A percentile compares a stretch with the other conserved stretches of the same genome.
Evolutionary conservation across 2,797 vertebrate species (phyloP).

Genomic region (Arnoldichthys spilopterus): DNA sequence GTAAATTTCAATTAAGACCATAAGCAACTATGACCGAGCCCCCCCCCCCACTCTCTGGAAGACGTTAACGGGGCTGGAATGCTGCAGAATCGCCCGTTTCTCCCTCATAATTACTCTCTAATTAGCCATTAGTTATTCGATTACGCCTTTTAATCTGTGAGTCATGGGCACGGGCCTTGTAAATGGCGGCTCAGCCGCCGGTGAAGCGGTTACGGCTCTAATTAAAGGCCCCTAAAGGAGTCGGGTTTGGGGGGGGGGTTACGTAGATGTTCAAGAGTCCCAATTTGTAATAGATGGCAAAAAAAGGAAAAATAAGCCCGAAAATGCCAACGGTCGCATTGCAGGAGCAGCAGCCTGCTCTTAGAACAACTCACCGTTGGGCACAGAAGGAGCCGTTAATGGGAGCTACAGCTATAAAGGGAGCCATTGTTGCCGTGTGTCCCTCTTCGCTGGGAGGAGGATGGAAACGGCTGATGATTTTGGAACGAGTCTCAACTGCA

Average conservation of each 20-base stretch:
- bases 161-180: slow-evolving; percentile 64
- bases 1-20: slow-evolving; percentile 62
- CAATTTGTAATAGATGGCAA: slow-evolving; percentile 59
- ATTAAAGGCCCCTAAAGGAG: slow-evolving; percentile 69
- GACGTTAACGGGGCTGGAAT: slow-evolving; percentile 63
- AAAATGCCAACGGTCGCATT: neutral
- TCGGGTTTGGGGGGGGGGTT: slow-evolving; percentile 46
- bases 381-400: slow-evolving; percentile 64
- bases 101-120: slow-evolving; percentile 78
- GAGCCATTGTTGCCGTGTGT: slow-evolving; percentile 49
- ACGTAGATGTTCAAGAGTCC: slow-evolving; percentile 53
- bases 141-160: slow-evolving; percentile 73
- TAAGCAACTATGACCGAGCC: slow-evolving; percentile 67
- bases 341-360: neutral
- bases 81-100: slow-evolving; percentile 65
- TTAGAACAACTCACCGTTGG: slow-evolving; percentile 58
- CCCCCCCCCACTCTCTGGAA: slow-evolving; percentile 58
- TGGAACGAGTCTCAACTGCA: slow-evolving; percentile 40
- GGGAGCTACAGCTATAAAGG: slow-evolving; percentile 48
- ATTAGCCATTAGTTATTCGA: slow-evolving; percentile 80
- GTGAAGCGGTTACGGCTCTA: slow-evolving; percentile 68
- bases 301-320: no score
- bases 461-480: slow-evolving; percentile 43
- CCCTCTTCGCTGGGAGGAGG: slow-evolving; percentile 46
- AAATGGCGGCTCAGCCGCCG: slow-evolving; percentile 71